Percentiles rank a stretch among this genome's conserved stretches.
Conservation (phyloP, 1,140 invertebrate species). For the Probaryconus sp. region DNA sequence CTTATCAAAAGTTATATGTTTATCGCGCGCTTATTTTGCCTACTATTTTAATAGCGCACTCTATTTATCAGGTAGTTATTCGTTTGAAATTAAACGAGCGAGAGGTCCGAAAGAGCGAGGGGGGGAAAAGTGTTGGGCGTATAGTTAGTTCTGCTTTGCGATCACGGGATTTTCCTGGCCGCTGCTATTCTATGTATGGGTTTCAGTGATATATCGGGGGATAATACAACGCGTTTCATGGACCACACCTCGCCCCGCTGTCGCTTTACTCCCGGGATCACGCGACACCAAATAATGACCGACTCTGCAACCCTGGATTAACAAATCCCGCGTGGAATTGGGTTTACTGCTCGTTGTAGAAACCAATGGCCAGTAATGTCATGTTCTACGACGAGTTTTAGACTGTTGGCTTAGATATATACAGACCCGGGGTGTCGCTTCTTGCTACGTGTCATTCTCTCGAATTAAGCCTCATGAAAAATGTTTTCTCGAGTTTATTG, state of each 20-base stretch:
- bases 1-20: constrained; percentile 53
- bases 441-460: constrained; percentile 8
- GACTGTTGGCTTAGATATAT: constrained; percentile 42
- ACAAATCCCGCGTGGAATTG: constrained; percentile 67
- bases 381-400: constrained; percentile 48
- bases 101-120: neutral
- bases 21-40: constrained; percentile 53
- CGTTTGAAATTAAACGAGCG: constrained; percentile 41
- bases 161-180: constrained; percentile 39
- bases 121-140: neutral
- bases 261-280: constrained; percentile 61
- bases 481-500: constrained; percentile 15
- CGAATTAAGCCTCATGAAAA: constrained; percentile 28
- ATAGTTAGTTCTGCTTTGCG: constrained; percentile 49
- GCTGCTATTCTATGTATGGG: constrained; percentile 34
- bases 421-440: constrained; percentile 31
- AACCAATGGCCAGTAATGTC: constrained; percentile 47
- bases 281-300: constrained; percentile 70
- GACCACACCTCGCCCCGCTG: constrained; percentile 5
- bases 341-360: constrained; percentile 61
- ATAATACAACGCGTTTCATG: constrained; percentile 47
- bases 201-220: constrained; percentile 57
- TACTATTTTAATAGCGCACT: constrained; percentile 49
- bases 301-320: constrained; percentile 64
- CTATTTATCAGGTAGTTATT: constrained; percentile 54